phyloP scores from a whole-genome alignment of 2,797 vertebrate species.

The Crenichthys baileyi region DNA sequence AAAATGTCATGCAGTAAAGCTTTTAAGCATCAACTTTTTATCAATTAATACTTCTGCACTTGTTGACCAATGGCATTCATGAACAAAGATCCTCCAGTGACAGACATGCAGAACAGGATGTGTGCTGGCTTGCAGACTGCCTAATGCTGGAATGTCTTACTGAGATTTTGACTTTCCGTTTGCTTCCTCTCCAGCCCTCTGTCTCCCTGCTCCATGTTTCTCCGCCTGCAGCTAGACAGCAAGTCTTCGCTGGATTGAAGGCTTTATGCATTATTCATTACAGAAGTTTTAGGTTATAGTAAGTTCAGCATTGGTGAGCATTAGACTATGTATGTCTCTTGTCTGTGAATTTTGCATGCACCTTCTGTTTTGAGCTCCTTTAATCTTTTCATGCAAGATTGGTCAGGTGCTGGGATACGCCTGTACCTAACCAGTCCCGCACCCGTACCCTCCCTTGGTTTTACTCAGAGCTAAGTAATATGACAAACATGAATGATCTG shows the following conservation, averaged over 20 bases:
- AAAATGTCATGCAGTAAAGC: not conserved
- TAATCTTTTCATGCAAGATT: not conserved
- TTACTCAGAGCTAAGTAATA: not conserved
- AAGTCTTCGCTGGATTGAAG: conserved; percentile 24
- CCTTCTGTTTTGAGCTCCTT: not conserved
- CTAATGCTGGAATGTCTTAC: conserved; percentile 51
- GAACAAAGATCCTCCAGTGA: not conserved
- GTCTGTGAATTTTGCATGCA: not conserved
- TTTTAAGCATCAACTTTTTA: not conserved
- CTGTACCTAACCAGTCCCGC: too few species aligned
- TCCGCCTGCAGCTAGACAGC: conserved; percentile 48
- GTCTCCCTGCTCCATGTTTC: conserved; percentile 1
- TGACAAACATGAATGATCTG: not conserved
- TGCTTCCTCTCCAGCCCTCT: conserved; percentile 8
- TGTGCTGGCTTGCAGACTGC: conserved; percentile 53
- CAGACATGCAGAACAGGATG: conserved; percentile 28
- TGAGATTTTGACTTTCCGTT: conserved; percentile 25
- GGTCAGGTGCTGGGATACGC: not conserved
- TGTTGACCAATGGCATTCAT: not conserved
- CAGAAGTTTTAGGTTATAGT: conserved; percentile 31
- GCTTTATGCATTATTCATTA: conserved; percentile 37
- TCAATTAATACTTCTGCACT: too few species aligned
- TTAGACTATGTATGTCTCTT: not conserved
- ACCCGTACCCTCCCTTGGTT: not conserved
- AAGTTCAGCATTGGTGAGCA: conserved; percentile 38